Evolutionary conservation across 1,140 invertebrate genomes (phyloP).

Genomic region (Atta texana): DNA sequence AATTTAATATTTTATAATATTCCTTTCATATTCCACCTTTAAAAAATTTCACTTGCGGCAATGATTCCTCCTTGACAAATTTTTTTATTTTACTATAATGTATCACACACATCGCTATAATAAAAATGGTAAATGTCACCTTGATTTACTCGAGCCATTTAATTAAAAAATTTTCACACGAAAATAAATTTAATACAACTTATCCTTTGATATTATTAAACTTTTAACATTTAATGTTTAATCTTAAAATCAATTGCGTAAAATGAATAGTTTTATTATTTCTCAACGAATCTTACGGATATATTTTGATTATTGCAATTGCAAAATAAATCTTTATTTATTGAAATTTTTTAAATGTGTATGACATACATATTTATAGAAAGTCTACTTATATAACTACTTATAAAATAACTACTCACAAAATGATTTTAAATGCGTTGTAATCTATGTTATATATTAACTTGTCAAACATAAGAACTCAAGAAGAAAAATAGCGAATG

Average conservation of each 20-base stretch:
- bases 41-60: too few species aligned
- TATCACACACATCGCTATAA: not conserved
- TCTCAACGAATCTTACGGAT: not conserved
- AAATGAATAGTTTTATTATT: not conserved
- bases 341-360: not conserved
- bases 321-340: not conserved
- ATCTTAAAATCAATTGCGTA: conserved; percentile 4
- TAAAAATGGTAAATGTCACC: not conserved
- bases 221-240: conserved; percentile 15
- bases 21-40: too few species aligned
- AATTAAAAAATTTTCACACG: not conserved
- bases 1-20: too few species aligned
- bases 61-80: too few species aligned
- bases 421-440: not conserved
- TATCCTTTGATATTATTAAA: not conserved
- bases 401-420: not conserved
- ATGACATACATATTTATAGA: too few species aligned
- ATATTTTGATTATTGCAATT: not conserved
- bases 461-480: not conserved
- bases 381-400: conserved; percentile 6
- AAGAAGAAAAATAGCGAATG: not conserved
- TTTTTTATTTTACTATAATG: too few species aligned
- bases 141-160: not conserved
- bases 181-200: not conserved
- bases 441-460: not conserved